A percentile compares a stretch with the other conserved stretches of the same genome.
These are phyloP conservation scores for Tribolium freemani DNA, from an alignment of 2,888 invertebrate genomes.

Conservation along the genomic window DNA sequence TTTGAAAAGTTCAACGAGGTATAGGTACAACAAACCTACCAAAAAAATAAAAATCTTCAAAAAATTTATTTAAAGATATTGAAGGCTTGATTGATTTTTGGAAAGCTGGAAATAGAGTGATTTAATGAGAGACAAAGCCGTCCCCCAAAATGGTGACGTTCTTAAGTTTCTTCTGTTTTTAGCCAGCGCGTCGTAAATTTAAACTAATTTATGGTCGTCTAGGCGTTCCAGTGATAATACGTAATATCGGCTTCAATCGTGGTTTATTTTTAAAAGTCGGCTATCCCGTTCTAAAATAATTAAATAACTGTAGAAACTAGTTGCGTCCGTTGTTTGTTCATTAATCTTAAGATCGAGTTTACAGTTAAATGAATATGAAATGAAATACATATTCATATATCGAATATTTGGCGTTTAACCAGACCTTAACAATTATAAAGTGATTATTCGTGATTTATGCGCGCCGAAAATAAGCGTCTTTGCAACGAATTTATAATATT, in stretches of 20 bases:
- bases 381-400: constrained; percentile 29
- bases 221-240: constrained; percentile 44
- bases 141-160: constrained; percentile 39
- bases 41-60: too few species aligned
- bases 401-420: constrained; percentile 41
- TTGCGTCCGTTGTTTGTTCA: constrained; percentile 32
- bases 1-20: neutral
- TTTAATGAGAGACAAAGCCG: neutral
- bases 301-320: constrained; percentile 41
- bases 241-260: constrained; percentile 47
- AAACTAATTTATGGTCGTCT: constrained; percentile 50
- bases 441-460: constrained; percentile 43
- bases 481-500: constrained; percentile 15
- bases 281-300: constrained; percentile 40
- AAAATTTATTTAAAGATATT: too few species aligned
- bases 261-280: constrained; percentile 39
- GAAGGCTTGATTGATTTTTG: too few species aligned
- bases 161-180: constrained; percentile 42
- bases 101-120: too few species aligned
- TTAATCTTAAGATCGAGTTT: constrained; percentile 39
- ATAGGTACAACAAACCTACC: too few species aligned
- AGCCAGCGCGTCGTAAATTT: constrained; percentile 48
- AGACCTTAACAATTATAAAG: constrained; percentile 43
- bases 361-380: constrained; percentile 38
- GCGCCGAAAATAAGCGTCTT: constrained; percentile 25